A percentile compares a stretch with the other conserved stretches of the same genome.
phyloP scores from a whole-genome alignment of 2,888 invertebrate species.

The Tribolium freemani region DNA sequence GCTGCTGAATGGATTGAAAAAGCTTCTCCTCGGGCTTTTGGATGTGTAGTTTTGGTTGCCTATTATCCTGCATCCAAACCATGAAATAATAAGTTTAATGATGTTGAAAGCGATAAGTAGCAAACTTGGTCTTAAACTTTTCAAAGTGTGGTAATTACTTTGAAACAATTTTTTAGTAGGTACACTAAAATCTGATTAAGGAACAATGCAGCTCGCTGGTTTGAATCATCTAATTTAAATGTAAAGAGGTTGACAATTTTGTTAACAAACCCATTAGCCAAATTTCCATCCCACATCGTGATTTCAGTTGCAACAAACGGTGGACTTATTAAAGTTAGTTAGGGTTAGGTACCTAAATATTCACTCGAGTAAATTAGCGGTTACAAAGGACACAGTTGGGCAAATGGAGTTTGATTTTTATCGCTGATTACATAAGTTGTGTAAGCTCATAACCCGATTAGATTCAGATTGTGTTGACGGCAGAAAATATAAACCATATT shows the following conservation, averaged over 20 bases:
- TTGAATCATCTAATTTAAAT: constrained; percentile 3
- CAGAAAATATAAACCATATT: background rate
- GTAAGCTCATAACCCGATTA: background rate
- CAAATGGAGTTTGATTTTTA: background rate
- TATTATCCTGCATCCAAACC: background rate
- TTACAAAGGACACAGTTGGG: constrained; percentile 1
- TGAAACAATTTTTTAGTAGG: background rate
- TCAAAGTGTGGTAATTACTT: background rate
- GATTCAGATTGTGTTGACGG: background rate
- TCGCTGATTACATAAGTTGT: background rate
- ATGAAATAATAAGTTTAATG: background rate
- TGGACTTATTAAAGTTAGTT: constrained; percentile 27
- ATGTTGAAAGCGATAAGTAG: background rate
- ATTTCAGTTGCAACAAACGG: constrained; percentile 13
- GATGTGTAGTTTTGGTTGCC: background rate
- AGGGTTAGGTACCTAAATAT: constrained; percentile 6
- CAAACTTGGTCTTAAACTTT: background rate
- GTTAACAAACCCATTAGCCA: constrained; percentile 11
- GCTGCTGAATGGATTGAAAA: background rate
- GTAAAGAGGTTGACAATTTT: constrained; percentile 11
- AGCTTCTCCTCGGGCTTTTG: background rate
- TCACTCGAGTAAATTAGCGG: constrained; percentile 11
- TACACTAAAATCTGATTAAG: background rate
- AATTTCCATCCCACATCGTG: constrained; percentile 1
- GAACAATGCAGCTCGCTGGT: background rate